A percentile compares a stretch with the other conserved stretches of the same genome.
These are phyloP conservation scores for Paedocypris sp. DNA, from an alignment of 2,113 vertebrate genomes.

Conservation along the genomic window DNA sequence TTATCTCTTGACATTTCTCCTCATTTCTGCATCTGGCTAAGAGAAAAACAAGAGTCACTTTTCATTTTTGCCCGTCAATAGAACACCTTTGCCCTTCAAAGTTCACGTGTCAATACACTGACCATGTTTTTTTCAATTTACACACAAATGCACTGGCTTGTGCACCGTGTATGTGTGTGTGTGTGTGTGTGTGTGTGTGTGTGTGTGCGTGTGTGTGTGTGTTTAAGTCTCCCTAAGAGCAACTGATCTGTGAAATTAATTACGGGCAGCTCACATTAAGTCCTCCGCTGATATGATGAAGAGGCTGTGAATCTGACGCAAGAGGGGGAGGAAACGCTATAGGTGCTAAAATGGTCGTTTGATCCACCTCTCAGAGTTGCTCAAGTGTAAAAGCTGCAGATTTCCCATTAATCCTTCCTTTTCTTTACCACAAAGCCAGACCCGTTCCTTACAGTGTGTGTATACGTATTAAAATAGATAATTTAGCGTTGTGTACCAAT, in stretches of 20 bases:
- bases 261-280: neutral
- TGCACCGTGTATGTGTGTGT: too few relatives aligned
- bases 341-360: slow-evolving; percentile 1
- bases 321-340: neutral
- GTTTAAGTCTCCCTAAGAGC: slow-evolving; percentile 1
- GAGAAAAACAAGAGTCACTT: neutral
- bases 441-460: neutral
- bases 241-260: slow-evolving; percentile 38
- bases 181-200: too few relatives aligned
- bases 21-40: neutral
- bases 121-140: neutral
- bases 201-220: neutral
- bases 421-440: too few relatives aligned
- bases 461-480: neutral
- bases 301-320: neutral
- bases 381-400: slow-evolving; percentile 17
- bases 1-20: neutral
- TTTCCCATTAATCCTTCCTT: slow-evolving; percentile 24
- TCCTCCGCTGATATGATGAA: neutral
- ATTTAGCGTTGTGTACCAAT: too few relatives aligned
- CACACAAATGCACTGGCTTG: too few relatives aligned
- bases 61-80: neutral
- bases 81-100: neutral
- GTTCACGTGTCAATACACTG: neutral
- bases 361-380: slow-evolving; percentile 1